Conservation (phyloP, 2,797 vertebrate species). For the Pseudotriccus pelzelni region DNA sequence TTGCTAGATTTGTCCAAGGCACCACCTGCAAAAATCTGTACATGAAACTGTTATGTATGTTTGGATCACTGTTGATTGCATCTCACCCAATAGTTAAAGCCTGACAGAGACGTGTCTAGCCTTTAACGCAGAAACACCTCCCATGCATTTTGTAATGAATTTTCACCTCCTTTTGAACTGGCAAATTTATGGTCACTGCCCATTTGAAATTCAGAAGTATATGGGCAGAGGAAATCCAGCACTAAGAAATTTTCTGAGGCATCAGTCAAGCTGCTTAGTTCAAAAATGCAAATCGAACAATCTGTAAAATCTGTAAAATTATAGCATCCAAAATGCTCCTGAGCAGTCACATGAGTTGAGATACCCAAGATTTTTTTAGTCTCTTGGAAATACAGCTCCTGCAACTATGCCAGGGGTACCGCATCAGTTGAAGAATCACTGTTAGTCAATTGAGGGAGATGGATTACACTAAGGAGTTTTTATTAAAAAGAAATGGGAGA, state of each 20-base stretch:
- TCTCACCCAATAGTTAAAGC: conserved; percentile 60
- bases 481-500: background rate
- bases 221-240: background rate
- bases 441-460: background rate
- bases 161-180: conserved; percentile 6
- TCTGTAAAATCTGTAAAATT: background rate
- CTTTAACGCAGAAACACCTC: background rate
- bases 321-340: background rate
- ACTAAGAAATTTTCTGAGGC: background rate
- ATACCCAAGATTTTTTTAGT: background rate
- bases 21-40: conserved; percentile 60
- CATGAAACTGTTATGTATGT: conserved; percentile 54
- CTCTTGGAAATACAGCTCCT: background rate
- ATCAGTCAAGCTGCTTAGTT: background rate
- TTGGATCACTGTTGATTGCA: conserved; percentile 49
- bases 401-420: fast-evolving
- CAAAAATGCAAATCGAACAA: background rate
- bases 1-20: conserved; percentile 53
- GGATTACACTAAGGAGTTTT: background rate
- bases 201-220: background rate
- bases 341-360: background rate
- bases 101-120: conserved; percentile 37
- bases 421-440: background rate
- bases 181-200: background rate
- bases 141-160: background rate